A percentile compares a stretch with the other conserved stretches of the same genome.
phyloP scores from a whole-genome alignment of 2,888 invertebrate genomes.

The Mesorhabditis belari region DNA sequence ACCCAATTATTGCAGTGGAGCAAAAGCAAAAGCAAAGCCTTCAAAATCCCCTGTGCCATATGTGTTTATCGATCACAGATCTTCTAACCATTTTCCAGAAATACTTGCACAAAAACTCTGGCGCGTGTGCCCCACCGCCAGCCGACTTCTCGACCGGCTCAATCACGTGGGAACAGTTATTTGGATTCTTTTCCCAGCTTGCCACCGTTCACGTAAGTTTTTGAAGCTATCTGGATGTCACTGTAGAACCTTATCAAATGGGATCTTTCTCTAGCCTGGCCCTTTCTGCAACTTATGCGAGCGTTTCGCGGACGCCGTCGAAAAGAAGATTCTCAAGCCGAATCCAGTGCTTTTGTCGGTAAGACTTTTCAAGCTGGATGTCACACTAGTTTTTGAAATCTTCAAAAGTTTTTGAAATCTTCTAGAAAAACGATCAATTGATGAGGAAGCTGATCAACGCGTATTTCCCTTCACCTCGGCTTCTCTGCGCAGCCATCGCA shows the following conservation, averaged over 20 bases:
- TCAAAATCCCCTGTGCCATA: too few species aligned
- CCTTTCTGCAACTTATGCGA: constrained; percentile 32
- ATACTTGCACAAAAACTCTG: too few species aligned
- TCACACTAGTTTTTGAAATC: too few species aligned
- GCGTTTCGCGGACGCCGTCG: constrained; percentile 16
- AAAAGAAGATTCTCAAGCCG: constrained; percentile 10
- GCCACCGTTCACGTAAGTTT: constrained; percentile 16
- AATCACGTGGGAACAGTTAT: constrained; percentile 26
- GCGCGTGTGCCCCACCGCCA: too few species aligned
- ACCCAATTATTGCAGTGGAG: too few species aligned
- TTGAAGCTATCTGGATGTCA: too few species aligned
- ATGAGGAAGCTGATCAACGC: neutral
- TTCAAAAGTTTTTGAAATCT: neutral
- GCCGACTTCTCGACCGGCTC: too few species aligned
- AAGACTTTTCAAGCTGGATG: neutral
- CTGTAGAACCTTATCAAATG: too few species aligned
- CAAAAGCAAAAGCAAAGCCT: too few species aligned
- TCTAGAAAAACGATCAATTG: neutral
- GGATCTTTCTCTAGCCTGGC: constrained; percentile 6
- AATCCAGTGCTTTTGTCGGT: constrained; percentile 9
- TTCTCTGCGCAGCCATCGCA: constrained; percentile 22
- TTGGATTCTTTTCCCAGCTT: constrained; percentile 22
- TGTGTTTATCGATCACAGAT: too few species aligned
- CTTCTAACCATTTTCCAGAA: too few species aligned
- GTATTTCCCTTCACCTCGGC: constrained; percentile 19